Evolutionary conservation across 2,113 vertebrate genomes (phyloP).

Genomic region (Glaucomys volans): DNA sequence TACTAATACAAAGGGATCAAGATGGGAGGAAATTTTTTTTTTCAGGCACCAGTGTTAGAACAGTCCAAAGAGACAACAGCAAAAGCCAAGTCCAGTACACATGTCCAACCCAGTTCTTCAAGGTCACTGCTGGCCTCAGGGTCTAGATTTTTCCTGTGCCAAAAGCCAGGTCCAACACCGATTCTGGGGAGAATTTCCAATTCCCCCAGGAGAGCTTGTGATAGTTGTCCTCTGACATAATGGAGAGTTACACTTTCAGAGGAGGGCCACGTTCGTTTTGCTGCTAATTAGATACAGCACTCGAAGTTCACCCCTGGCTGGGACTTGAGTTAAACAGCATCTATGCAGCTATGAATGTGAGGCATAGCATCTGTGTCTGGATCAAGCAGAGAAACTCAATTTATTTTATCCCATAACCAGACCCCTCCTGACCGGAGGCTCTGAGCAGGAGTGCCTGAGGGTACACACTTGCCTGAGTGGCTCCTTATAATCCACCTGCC

Average conservation of each 20-base stretch:
- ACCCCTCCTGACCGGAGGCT: background rate
- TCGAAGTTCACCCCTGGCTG: background rate
- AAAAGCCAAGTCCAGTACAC: background rate
- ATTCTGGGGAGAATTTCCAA: background rate
- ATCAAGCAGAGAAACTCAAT: slow-evolving; percentile 67
- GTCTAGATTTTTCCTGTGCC: background rate
- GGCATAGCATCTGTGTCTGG: background rate
- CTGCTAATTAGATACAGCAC: slow-evolving; percentile 1
- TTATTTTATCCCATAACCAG: slow-evolving; percentile 31
- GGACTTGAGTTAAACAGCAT: slow-evolving; percentile 7
- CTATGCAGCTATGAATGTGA: fast-evolving
- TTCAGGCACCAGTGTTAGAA: background rate
- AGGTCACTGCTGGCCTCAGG: background rate
- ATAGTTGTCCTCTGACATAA: background rate
- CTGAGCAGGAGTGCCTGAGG: background rate
- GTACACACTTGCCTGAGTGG: background rate
- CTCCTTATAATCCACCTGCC: background rate
- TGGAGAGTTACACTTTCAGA: background rate
- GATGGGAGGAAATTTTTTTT: background rate
- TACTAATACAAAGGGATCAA: slow-evolving; percentile 32
- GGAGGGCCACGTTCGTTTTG: background rate
- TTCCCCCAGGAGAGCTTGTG: background rate
- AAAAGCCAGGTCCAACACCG: too few species aligned
- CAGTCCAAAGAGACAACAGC: background rate
- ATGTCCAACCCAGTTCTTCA: background rate